A percentile compares a stretch with the other conserved stretches of the same genome.
Evolutionary conservation across 2,888 invertebrate genomes (phyloP).

Genomic region (Mythimna ferrago): DNA sequence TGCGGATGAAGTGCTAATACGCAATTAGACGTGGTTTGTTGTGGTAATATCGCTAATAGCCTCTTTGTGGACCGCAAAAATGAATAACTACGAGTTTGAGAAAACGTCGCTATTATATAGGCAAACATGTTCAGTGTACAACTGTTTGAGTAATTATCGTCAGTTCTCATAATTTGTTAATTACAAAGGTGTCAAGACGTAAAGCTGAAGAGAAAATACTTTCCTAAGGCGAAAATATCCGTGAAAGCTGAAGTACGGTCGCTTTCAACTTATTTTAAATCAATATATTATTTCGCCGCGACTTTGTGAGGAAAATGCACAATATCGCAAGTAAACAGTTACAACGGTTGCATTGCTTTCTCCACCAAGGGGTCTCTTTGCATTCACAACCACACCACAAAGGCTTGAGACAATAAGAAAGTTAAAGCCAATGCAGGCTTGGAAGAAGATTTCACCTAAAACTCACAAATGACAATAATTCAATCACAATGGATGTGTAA

Average conservation of each 20-base stretch:
- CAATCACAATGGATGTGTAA: conserved; percentile 56
- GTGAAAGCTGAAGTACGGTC: conserved; percentile 64
- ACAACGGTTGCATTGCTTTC: conserved; percentile 55
- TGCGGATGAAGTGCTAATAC: conserved; percentile 59
- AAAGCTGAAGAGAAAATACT: conserved; percentile 61
- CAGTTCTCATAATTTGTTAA: conserved; percentile 35
- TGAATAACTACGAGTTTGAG: conserved; percentile 17
- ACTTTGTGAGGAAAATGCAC: conserved; percentile 43
- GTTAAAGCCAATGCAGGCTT: conserved; percentile 43
- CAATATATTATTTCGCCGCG: conserved; percentile 60
- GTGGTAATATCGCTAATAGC: conserved; percentile 46
- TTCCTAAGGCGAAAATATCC: conserved; percentile 66
- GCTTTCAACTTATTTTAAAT: conserved; percentile 65
- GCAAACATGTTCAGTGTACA: background rate
- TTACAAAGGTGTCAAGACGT: conserved; percentile 45
- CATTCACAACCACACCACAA: conserved; percentile 53
- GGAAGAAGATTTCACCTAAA: conserved; percentile 58
- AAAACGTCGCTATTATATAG: conserved; percentile 10
- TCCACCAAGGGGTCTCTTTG: conserved; percentile 47
- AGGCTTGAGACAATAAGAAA: conserved; percentile 56
- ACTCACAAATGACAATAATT: conserved; percentile 49
- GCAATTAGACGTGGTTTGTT: conserved; percentile 55
- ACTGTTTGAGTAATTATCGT: conserved; percentile 1
- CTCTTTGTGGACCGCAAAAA: conserved; percentile 30
- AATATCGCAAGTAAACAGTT: conserved; percentile 40